These are phyloP conservation scores for Hydropotes inermis DNA, from an alignment of 2,113 vertebrate genomes.

Conservation along the genomic window DNA sequence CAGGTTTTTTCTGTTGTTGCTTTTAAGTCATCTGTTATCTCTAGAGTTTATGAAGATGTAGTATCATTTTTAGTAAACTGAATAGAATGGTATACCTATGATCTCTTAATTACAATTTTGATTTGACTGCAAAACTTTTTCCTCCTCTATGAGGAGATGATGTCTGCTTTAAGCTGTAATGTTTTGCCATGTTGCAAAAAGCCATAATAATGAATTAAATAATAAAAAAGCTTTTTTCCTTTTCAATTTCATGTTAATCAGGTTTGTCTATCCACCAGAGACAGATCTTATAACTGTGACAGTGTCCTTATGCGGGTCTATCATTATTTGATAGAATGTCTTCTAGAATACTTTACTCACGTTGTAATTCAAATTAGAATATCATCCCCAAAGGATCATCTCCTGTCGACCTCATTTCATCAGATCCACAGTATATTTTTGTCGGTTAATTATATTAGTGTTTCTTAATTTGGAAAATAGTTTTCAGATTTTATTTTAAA, in stretches of 20 bases:
- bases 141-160: slow-evolving; percentile 97
- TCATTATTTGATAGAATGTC: slow-evolving; percentile 80
- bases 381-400: slow-evolving; percentile 61
- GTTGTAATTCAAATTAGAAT: slow-evolving; percentile 66
- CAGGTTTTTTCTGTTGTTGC: not conserved
- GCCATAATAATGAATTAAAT: slow-evolving; percentile 91
- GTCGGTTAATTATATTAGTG: slow-evolving; percentile 16
- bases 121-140: slow-evolving; percentile 88
- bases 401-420: slow-evolving; percentile 70
- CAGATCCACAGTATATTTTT: slow-evolving; percentile 47
- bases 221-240: slow-evolving; percentile 80
- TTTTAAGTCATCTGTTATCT: slow-evolving; percentile 55
- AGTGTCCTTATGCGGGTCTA: slow-evolving; percentile 84
- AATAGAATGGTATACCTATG: slow-evolving; percentile 74
- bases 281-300: slow-evolving; percentile 85
- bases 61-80: slow-evolving; percentile 66
- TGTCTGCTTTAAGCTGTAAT: slow-evolving; percentile 89
- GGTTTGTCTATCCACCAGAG: slow-evolving; percentile 80
- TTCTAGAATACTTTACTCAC: slow-evolving; percentile 73
- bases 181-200: slow-evolving; percentile 91
- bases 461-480: slow-evolving; percentile 58
- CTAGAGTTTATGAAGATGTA: slow-evolving; percentile 59
- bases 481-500: slow-evolving; percentile 68
- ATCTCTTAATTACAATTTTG: slow-evolving; percentile 75
- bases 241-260: slow-evolving; percentile 77